Conservation (phyloP, 2,113 vertebrate genomes). For the Naja naja region DNA sequence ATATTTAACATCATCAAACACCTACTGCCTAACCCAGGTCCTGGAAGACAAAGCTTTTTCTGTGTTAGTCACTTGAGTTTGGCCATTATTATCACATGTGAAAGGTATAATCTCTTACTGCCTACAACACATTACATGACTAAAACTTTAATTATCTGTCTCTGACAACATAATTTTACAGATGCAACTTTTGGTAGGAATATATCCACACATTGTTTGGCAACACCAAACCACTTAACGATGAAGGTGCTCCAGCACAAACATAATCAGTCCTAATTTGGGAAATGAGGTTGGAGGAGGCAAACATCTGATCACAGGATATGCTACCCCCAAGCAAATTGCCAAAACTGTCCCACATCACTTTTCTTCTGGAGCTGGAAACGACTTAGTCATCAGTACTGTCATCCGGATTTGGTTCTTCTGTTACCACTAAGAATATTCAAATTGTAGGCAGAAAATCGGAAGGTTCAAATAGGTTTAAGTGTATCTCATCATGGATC, state of each 20-base stretch:
- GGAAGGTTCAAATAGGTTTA: neutral
- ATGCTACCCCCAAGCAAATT: neutral
- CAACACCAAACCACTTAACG: conserved; percentile 8
- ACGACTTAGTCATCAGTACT: neutral
- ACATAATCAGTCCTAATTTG: neutral
- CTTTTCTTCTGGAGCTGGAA: conserved; percentile 15
- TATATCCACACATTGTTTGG: conserved; percentile 4
- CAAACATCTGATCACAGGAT: conserved; percentile 21
- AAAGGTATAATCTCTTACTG: conserved; percentile 29
- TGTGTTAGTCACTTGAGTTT: neutral
- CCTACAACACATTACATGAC: neutral
- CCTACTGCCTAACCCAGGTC: neutral
- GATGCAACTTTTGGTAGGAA: conserved; percentile 16
- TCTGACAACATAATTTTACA: conserved; percentile 11
- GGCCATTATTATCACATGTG: conserved; percentile 17
- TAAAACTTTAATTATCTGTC: conserved; percentile 15
- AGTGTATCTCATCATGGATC: neutral
- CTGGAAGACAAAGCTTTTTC: neutral
- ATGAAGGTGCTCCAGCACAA: neutral
- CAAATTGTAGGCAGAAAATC: neutral
- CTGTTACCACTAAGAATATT: neutral
- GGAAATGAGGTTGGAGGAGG: neutral
- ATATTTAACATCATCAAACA: neutral
- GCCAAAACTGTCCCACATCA: neutral
- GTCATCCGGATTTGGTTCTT: neutral